Conservation (phyloP, 2,113 vertebrate genomes). For the Microcebus tavaratra region DNA sequence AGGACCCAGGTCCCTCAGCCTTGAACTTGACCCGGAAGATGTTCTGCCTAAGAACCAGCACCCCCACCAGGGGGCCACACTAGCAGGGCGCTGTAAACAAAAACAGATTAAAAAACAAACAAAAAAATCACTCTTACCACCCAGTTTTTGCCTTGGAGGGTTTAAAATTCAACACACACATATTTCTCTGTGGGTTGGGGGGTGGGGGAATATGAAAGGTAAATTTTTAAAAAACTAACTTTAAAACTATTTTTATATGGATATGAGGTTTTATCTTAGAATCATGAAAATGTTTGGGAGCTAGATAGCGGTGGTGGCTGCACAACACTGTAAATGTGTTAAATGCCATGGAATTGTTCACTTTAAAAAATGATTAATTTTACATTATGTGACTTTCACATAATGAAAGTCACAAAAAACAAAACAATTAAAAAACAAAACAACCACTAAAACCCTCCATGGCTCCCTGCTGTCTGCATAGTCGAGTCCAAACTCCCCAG, state of each 20-base stretch:
- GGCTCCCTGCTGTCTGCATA: background rate
- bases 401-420: no score
- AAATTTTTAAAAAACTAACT: background rate
- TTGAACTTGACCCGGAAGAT: background rate
- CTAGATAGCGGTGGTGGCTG: background rate
- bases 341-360: accelerated
- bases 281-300: background rate
- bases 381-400: background rate
- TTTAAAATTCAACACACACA: background rate
- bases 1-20: background rate
- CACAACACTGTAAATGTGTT: background rate
- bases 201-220: background rate
- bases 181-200: background rate
- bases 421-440: background rate
- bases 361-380: background rate
- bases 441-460: no score
- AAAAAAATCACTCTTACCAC: background rate
- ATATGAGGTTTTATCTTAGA: background rate
- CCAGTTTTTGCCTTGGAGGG: background rate
- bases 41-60: background rate
- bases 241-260: background rate
- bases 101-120: background rate
- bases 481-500: background rate
- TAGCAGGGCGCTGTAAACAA: background rate
- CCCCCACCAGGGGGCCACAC: background rate